Conservation (phyloP, 2,888 invertebrate species). For the Drosophila crucigera region DNA sequence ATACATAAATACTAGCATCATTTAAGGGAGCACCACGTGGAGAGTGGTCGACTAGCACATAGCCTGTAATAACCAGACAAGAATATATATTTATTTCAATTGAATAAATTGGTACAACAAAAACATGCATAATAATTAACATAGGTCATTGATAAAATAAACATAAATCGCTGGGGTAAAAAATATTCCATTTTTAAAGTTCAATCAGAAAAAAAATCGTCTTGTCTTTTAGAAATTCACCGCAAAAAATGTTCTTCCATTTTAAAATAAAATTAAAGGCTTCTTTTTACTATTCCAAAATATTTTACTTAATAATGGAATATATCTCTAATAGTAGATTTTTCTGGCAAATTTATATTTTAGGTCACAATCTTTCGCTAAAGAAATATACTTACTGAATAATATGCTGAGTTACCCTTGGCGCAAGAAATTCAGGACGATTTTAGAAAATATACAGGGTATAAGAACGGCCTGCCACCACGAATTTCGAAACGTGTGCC, state of each 20-base stretch:
- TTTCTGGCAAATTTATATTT: too few relatives aligned
- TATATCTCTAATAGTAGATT: background rate
- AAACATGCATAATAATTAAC: background rate
- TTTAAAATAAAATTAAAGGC: background rate
- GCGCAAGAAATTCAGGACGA: background rate
- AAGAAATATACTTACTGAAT: too few relatives aligned
- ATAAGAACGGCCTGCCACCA: background rate
- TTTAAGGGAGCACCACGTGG: background rate
- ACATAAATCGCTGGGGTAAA: background rate
- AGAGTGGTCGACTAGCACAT: background rate
- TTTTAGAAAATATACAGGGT: background rate
- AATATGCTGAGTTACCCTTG: background rate
- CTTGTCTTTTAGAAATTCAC: background rate
- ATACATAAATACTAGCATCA: slow-evolving; percentile 37
- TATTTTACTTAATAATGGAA: background rate
- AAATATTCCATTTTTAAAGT: background rate
- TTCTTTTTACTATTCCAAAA: background rate
- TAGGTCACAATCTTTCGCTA: too few relatives aligned
- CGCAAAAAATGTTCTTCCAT: fast-evolving
- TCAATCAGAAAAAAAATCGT: background rate
- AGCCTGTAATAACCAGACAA: background rate
- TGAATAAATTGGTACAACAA: background rate
- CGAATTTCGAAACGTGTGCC: background rate
- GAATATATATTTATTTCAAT: background rate
- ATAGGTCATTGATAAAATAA: background rate